Conservation (phyloP, 92 coral and sea anemone species). For the Phenganax marumi region DNA sequence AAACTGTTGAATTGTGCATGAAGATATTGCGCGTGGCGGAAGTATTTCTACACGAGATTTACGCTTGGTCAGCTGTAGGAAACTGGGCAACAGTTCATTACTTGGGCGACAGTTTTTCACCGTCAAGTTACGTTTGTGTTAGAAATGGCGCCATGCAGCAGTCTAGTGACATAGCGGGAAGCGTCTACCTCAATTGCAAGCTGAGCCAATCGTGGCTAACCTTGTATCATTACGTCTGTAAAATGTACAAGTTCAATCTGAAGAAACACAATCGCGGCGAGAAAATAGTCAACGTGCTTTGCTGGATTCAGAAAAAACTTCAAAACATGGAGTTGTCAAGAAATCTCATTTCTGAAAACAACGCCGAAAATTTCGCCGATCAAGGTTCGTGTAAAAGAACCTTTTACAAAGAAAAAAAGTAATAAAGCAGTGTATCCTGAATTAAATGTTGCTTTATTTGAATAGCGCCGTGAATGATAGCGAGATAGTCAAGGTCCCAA, state of each 20-base stretch:
- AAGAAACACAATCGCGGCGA: constrained; percentile 44
- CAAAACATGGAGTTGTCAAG: constrained; percentile 57
- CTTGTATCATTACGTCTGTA: constrained; percentile 70
- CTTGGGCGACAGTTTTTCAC: constrained; percentile 34
- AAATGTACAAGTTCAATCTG: constrained; percentile 47
- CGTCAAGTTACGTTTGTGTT: constrained; percentile 5
- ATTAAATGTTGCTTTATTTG: neutral
- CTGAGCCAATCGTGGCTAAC: constrained; percentile 68
- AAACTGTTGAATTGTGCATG: constrained; percentile 14
- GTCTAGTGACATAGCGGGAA: neutral
- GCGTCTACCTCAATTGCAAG: constrained; percentile 23
- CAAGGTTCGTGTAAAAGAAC: constrained; percentile 21
- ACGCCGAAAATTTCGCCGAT: neutral
- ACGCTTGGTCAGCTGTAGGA: constrained; percentile 18
- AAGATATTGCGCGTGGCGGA: constrained; percentile 23
- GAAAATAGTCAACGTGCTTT: constrained; percentile 55
- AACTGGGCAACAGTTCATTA: constrained; percentile 20
- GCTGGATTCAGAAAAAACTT: constrained; percentile 81
- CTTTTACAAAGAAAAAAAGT: neutral
- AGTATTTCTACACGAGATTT: neutral
- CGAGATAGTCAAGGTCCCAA: neutral
- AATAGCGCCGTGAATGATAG: neutral
- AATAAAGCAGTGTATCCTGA: too few species aligned
- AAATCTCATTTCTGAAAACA: neutral
- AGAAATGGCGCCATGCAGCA: neutral